These are phyloP conservation scores for Opisthocomus hoazin DNA, from an alignment of 2,113 vertebrate species.

Conservation along the genomic window DNA sequence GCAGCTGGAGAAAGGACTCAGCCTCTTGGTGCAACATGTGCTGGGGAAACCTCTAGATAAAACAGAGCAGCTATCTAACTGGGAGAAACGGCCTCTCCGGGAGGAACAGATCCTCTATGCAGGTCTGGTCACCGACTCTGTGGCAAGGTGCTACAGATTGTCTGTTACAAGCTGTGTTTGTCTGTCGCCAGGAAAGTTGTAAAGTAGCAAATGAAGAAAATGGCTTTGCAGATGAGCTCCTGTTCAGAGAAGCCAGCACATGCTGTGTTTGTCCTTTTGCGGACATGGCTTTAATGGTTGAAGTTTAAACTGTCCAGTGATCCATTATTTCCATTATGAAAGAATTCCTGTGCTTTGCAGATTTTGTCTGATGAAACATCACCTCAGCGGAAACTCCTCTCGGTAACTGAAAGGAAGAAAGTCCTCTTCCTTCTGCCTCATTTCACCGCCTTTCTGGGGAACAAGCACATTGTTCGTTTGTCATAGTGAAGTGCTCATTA, in stretches of 20 bases:
- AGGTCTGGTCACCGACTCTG: slow-evolving; percentile 59
- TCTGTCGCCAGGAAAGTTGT: neutral
- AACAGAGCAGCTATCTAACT: slow-evolving; percentile 86
- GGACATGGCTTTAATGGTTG: neutral
- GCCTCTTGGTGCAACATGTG: slow-evolving; percentile 82
- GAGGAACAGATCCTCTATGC: slow-evolving; percentile 83
- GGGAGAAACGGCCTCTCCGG: slow-evolving; percentile 82
- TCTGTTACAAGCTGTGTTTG: neutral
- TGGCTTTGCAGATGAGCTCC: slow-evolving; percentile 12
- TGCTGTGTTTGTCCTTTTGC: slow-evolving; percentile 9
- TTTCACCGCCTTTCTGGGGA: slow-evolving; percentile 29
- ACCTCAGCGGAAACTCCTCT: slow-evolving; percentile 25
- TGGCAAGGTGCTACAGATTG: neutral
- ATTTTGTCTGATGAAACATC: slow-evolving; percentile 42
- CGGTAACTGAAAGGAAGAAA: slow-evolving; percentile 24
- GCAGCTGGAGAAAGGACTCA: slow-evolving; percentile 78
- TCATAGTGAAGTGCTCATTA: neutral
- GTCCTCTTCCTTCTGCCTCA: slow-evolving; percentile 46
- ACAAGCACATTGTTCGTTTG: neutral
- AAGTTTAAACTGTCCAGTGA: slow-evolving; percentile 40
- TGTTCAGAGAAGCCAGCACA: neutral
- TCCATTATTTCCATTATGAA: slow-evolving; percentile 42
- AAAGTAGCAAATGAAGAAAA: neutral
- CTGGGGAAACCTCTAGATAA: slow-evolving; percentile 85
- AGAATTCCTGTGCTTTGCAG: slow-evolving; percentile 42